Base-by-base conservation (phyloP, 1,140 invertebrate genomes). In the Meloidogyne chitwoodi region DNA sequence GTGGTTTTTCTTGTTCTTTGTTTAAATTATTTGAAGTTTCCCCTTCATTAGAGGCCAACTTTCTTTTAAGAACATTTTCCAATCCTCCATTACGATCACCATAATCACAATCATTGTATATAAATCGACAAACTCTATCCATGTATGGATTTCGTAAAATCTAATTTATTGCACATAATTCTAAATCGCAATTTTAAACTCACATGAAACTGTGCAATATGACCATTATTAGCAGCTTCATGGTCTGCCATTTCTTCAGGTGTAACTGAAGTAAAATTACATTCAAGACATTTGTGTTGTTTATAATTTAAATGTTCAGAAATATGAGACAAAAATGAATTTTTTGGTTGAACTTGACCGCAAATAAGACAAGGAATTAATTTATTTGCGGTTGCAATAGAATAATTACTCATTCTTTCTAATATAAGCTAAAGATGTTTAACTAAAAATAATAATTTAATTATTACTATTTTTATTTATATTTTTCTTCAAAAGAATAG, bases 101-200 rank as follows among this genome's bases (percentile, higher is more conserved):
- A 63, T 63, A 73, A 22, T 73, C 71, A 38, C 71, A 73, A 34
- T 73, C 71, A n/a, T 73, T 73, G 56, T 73, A 73, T 1, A 73
- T 64, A 73, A 73, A 73, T 26, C 71, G 71, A 29, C 71, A 73
- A 31, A 73, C 22, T 64, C 71, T 61, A 8, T 73, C 71, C 71
- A 73, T 19, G 29, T 73, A 73, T 2, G 48, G 16, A 38, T 73
- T 73, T n/a, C 71, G 71, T 4, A 64, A 63, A 27, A 64, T 29
- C 71, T 73, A 38, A 38, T 6, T 38, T 8, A 8, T 38, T 31
- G 22, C 8, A 0, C 22, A 22, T 68, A 68, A 68, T 34, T 2
- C 12, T 68, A 31, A 27, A 68, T 5, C 16, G 1, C 4, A 41
- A 16, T 44, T 56, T n/a, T 38, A 5, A 4, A 14, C 38, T 19